Conservation (phyloP, 1,140 invertebrate species). For the Penaeus chinensis region DNA sequence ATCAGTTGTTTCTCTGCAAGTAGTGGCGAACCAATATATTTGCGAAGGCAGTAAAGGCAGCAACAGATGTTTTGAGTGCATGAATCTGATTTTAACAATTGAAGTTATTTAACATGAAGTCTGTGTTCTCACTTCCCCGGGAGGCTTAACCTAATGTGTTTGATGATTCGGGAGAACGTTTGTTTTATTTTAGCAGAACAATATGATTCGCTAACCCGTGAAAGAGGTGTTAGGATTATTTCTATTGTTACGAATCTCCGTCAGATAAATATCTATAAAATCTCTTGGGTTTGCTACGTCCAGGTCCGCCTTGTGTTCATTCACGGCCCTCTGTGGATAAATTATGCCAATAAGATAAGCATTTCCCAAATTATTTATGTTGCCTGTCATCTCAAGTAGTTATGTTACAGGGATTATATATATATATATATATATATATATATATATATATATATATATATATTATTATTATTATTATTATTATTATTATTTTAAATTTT, state of each 20-base stretch:
- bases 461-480: background rate
- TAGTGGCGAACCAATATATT: background rate
- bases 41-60: background rate
- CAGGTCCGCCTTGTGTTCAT: slow-evolving; percentile 66
- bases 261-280: slow-evolving; percentile 69
- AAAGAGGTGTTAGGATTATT: background rate
- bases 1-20: slow-evolving; percentile 63
- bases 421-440: too few relatives aligned
- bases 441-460: too few relatives aligned
- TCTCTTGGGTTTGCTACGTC: slow-evolving; percentile 67
- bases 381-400: background rate
- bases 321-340: slow-evolving; percentile 55
- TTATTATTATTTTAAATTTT: background rate
- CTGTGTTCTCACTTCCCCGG: background rate
- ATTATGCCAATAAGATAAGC: too few relatives aligned
- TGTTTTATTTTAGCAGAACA: too few relatives aligned
- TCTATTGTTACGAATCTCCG: slow-evolving; percentile 64
- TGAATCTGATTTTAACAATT: background rate
- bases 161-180: background rate
- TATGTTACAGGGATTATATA: background rate
- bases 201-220: too few relatives aligned
- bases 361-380: too few relatives aligned
- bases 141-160: too few relatives aligned
- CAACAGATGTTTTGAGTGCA: background rate
- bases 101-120: too few relatives aligned